Conservation (phyloP, 2,113 vertebrate species). For the Ondatra zibethicus region DNA sequence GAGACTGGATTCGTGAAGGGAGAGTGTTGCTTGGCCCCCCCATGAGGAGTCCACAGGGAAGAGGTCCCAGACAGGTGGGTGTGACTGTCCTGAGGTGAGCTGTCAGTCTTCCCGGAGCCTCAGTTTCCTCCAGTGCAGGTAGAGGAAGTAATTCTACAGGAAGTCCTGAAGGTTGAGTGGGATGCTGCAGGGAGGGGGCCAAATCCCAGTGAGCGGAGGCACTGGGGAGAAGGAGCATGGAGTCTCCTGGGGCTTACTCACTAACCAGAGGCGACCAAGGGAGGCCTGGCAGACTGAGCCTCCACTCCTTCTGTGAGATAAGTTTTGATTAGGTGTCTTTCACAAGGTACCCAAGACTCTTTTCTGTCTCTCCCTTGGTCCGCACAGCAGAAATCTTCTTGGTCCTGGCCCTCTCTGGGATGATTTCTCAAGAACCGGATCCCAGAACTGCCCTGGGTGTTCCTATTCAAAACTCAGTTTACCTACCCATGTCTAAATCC, state of each 20-base stretch:
- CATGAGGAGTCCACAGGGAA: not conserved
- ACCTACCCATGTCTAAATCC: not conserved
- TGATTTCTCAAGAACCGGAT: not conserved
- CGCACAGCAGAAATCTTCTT: not conserved
- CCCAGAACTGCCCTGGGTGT: not conserved
- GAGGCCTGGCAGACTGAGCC: not conserved
- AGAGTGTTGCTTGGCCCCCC: conserved; percentile 53
- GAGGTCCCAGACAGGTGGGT: not conserved
- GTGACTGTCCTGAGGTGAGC: not conserved
- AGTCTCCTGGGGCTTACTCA: not conserved
- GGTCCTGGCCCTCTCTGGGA: too few relatives aligned
- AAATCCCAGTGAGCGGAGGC: not conserved
- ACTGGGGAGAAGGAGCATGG: not conserved
- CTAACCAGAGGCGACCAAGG: not conserved
- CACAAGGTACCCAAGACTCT: not conserved
- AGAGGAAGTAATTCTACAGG: not conserved
- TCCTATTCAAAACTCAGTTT: not conserved
- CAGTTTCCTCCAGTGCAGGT: not conserved
- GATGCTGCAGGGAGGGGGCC: too few relatives aligned
- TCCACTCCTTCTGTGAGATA: not conserved
- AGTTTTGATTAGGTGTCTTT: not conserved
- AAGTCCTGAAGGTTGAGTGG: not conserved
- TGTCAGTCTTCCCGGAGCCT: not conserved
- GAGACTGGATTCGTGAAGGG: conserved; percentile 62
- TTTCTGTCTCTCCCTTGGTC: not conserved